These are phyloP conservation scores for Camponotus fellah DNA, from an alignment of 2,888 invertebrate genomes.

Conservation along the genomic window DNA sequence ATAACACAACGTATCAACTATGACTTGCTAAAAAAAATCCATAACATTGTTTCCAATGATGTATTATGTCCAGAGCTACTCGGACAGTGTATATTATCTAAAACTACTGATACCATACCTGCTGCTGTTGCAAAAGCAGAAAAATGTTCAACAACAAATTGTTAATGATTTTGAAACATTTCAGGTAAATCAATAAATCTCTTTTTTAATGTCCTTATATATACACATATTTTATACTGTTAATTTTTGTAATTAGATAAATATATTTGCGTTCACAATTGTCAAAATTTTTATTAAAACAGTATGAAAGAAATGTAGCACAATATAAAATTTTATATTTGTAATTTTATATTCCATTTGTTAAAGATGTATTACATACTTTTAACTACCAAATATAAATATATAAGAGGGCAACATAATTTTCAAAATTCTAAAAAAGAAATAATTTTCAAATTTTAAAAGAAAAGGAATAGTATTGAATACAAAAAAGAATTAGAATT, in stretches of 20 bases:
- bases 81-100: conserved; percentile 91
- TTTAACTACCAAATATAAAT: conserved; percentile 28
- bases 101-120: conserved; percentile 95
- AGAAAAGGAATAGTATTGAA: conserved; percentile 6
- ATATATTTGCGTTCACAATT: conserved; percentile 26
- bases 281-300: not conserved
- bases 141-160: conserved; percentile 68
- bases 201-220: conserved; percentile 51
- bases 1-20: conserved; percentile 96
- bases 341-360: conserved; percentile 45
- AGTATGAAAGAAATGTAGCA: conserved; percentile 15
- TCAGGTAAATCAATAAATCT: conserved; percentile 54
- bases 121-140: conserved; percentile 90
- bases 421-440: conserved; percentile 21
- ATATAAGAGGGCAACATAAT: conserved; percentile 14
- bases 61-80: conserved; percentile 92
- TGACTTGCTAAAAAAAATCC: conserved; percentile 93
- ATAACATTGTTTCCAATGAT: conserved; percentile 91
- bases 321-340: conserved; percentile 48
- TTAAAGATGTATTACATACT: conserved; percentile 18
- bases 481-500: conserved; percentile 23
- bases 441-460: conserved; percentile 23
- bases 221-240: conserved; percentile 52
- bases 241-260: conserved; percentile 44
- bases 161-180: conserved; percentile 53